Evolutionary conservation across 23 tunicate genomes (phyloP).

Genomic region (Ciona savignyi): DNA sequence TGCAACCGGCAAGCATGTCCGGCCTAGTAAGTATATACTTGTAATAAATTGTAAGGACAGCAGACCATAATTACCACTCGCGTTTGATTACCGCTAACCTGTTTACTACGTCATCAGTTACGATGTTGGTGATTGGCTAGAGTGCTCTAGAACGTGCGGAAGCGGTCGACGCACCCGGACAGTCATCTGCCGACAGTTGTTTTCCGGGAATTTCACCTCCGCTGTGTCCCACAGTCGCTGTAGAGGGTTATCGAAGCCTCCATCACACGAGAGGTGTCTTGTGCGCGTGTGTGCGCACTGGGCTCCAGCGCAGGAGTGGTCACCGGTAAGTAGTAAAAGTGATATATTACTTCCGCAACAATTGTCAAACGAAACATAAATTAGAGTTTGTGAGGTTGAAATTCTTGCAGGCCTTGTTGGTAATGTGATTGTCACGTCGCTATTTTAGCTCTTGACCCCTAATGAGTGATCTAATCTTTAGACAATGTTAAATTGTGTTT

Average conservation of each 20-base stretch:
- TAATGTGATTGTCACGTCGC: not conserved
- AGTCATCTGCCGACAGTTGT: constrained; percentile 52
- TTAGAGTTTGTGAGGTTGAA: too few relatives aligned
- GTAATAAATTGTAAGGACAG: too few relatives aligned
- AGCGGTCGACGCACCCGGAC: constrained; percentile 42
- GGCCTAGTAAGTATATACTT: constrained; percentile 60
- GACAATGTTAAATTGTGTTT: not conserved
- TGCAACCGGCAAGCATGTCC: constrained; percentile 79
- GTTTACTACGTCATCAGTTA: constrained; percentile 23
- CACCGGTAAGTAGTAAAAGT: constrained; percentile 46
- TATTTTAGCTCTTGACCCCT: not conserved
- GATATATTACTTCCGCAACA: too few relatives aligned
- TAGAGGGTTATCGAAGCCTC: constrained; percentile 28
- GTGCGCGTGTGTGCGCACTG: constrained; percentile 71
- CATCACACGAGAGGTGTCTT: constrained; percentile 44
- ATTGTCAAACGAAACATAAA: too few relatives aligned
- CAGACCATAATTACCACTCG: not conserved
- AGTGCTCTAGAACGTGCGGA: constrained; percentile 71
- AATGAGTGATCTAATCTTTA: not conserved
- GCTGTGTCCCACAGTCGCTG: constrained; percentile 58
- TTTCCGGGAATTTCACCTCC: constrained; percentile 51
- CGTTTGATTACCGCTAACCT: too few relatives aligned
- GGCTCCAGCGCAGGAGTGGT: constrained; percentile 50
- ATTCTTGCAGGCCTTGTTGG: not conserved
- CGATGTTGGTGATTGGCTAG: constrained; percentile 44